These are phyloP conservation scores for Muraenolepis orangiensis DNA, from an alignment of 2,797 vertebrate species.

Conservation along the genomic window DNA sequence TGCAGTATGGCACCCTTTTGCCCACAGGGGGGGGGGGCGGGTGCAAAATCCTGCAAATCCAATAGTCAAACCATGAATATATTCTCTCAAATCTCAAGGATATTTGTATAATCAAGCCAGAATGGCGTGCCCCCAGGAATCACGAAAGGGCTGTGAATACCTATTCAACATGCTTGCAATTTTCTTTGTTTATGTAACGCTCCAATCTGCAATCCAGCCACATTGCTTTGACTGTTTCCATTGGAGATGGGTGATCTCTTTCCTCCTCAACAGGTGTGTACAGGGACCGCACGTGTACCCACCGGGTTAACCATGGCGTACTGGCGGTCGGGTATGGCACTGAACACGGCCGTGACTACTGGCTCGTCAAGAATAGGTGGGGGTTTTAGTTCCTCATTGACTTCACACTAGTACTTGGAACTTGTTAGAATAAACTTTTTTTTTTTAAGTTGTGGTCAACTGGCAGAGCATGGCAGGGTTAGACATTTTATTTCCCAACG, in stretches of 20 bases:
- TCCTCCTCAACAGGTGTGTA: conserved; percentile 55
- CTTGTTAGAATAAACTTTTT: background rate
- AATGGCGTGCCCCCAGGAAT: no score
- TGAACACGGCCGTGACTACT: conserved; percentile 52
- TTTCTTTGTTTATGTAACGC: no score
- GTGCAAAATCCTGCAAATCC: no score
- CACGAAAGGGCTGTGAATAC: no score
- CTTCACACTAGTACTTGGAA: background rate
- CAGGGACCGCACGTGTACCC: conserved; percentile 47
- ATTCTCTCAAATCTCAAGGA: no score
- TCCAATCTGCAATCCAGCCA: background rate
- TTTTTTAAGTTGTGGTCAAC: background rate
- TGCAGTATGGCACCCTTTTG: no score
- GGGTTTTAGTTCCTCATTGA: background rate
- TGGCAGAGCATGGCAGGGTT: background rate
- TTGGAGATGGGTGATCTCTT: background rate
- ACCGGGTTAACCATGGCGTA: conserved; percentile 55
- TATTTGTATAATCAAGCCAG: no score
- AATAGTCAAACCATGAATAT: no score
- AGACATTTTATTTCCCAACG: background rate
- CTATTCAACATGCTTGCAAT: no score
- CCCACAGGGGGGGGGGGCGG: no score
- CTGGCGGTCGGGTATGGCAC: conserved; percentile 65
- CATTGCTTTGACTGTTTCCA: background rate
- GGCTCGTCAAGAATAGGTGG: conserved; percentile 72